phyloP scores from a whole-genome alignment of 2,797 vertebrate species.

The Pipistrellus kuhlii region DNA sequence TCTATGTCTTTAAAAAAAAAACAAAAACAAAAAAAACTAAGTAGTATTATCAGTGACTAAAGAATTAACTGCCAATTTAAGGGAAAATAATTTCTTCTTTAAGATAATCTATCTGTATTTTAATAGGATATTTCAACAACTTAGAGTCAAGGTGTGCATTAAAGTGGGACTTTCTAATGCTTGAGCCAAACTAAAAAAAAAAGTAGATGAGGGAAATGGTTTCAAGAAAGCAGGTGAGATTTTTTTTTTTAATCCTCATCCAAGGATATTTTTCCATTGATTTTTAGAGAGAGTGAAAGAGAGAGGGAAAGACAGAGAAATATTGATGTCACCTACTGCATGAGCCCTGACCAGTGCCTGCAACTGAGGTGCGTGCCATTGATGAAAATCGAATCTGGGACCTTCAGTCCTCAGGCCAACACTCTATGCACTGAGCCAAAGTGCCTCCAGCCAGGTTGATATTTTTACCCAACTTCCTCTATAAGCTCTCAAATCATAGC shows the following conservation, averaged over 20 bases:
- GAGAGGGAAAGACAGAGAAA: too few species aligned
- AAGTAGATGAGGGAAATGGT: background rate
- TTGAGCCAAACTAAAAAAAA: background rate
- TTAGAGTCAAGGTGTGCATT: background rate
- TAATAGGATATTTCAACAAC: background rate
- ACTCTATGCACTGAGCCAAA: too few species aligned
- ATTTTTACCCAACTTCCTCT: background rate
- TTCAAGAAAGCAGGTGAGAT: background rate
- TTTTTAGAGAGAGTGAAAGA: too few species aligned
- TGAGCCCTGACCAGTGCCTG: too few species aligned
- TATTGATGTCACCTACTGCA: too few species aligned
- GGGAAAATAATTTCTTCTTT: background rate
- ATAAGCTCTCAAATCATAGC: background rate
- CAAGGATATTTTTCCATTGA: too few species aligned
- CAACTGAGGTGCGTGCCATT: too few species aligned
- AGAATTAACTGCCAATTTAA: background rate
- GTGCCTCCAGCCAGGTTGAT: background rate
- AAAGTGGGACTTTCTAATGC: background rate
- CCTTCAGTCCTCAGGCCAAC: too few species aligned
- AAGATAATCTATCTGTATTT: slow-evolving; percentile 3
- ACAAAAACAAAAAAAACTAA: background rate
- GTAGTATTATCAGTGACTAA: background rate
- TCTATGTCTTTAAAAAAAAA: background rate
- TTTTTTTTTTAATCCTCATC: too few species aligned
- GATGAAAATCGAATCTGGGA: too few species aligned